Conservation (phyloP, 2,888 invertebrate species). For the Lasioglossum lativentre region DNA sequence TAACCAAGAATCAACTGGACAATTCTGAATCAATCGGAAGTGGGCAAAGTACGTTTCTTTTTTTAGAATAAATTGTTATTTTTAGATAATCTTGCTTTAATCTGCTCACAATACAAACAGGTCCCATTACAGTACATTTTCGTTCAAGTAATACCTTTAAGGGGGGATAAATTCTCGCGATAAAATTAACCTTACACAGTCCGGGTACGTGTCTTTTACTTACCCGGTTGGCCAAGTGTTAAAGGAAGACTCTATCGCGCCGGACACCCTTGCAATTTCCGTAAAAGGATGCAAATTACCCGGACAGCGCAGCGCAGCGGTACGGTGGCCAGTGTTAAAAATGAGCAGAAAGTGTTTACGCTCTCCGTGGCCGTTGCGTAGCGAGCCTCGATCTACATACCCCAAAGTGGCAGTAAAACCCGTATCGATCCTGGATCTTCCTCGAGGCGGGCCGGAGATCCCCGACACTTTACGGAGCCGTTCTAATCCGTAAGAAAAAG, state of each 20-base stretch:
- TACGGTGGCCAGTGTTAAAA: neutral
- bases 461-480: neutral
- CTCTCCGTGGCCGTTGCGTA: neutral
- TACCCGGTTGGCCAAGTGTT: neutral
- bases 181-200: neutral
- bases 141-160: neutral
- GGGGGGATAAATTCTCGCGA: neutral
- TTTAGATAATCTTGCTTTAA: neutral
- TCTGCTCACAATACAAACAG: neutral
- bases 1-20: too few species aligned
- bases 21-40: too few species aligned
- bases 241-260: neutral
- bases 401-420: slow-evolving; percentile 9
- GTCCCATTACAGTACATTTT: neutral
- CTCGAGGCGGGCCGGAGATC: neutral
- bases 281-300: neutral
- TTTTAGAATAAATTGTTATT: neutral
- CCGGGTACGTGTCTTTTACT: neutral
- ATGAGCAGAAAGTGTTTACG: neutral
- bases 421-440: neutral
- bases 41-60: too few species aligned
- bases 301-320: neutral
- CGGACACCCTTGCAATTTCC: neutral
- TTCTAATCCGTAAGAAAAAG: slow-evolving; percentile 1
- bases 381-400: neutral